A percentile compares a stretch with the other conserved stretches of the same genome.
phyloP scores from a whole-genome alignment of 2,113 vertebrate genomes.

The Myrmecobius fasciatus region DNA sequence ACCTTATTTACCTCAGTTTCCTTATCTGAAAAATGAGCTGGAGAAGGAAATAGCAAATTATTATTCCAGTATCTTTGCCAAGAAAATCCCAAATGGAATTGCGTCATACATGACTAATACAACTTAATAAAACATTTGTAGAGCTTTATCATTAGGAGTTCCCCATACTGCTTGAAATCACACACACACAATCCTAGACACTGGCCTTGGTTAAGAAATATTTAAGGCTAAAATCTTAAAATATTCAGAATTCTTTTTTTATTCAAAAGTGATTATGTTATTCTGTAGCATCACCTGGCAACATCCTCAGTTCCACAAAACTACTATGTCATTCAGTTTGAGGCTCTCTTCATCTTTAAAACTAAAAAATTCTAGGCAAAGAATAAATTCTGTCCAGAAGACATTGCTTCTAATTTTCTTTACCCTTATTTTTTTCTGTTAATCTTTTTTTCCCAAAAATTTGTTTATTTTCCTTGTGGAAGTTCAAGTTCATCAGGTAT shows the following conservation, averaged over 20 bases:
- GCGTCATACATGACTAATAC: background rate
- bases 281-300: background rate
- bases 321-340: conserved; percentile 2
- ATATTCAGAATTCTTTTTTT: background rate
- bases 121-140: background rate
- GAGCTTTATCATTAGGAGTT: background rate
- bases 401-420: conserved; percentile 36
- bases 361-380: conserved; percentile 27
- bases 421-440: conserved; percentile 28
- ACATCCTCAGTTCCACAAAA: background rate
- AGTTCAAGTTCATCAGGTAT: conserved; percentile 48
- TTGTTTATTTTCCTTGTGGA: conserved; percentile 56
- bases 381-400: conserved; percentile 21
- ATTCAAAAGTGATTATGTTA: background rate
- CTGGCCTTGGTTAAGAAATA: background rate
- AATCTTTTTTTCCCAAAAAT: conserved; percentile 18
- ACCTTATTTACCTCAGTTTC: background rate
- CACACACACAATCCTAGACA: background rate
- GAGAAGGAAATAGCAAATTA: background rate
- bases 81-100: background rate
- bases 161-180: background rate
- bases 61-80: background rate
- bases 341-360: background rate
- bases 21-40: background rate
- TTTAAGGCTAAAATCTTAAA: background rate